Conservation (phyloP, 2,888 invertebrate genomes). For the Hipparchia sbordonii region DNA sequence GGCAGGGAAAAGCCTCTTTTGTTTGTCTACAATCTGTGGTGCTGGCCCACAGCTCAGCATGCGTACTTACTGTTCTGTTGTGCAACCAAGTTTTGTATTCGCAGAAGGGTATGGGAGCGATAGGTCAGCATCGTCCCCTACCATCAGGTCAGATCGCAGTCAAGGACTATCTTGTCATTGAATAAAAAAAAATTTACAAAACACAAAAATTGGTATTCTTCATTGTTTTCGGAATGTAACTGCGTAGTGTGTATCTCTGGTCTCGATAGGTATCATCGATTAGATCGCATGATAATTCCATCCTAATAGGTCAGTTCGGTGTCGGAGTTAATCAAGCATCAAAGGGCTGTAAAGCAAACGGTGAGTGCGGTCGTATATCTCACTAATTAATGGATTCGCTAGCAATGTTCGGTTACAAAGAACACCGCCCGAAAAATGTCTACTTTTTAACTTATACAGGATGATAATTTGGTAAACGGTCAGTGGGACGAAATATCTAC, state of each 20-base stretch:
- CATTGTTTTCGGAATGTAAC: too few species aligned
- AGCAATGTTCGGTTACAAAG: conserved; percentile 73
- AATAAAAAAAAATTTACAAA: too few species aligned
- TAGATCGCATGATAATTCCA: conserved; percentile 72
- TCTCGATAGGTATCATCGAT: conserved; percentile 54
- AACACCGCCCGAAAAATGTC: conserved; percentile 64
- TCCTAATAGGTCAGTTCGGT: conserved; percentile 78
- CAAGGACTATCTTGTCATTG: too few species aligned
- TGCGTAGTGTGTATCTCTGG: conserved; percentile 8
- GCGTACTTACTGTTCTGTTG: too few species aligned
- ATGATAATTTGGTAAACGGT: background rate
- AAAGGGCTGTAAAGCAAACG: conserved; percentile 76
- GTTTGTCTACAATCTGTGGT: too few species aligned
- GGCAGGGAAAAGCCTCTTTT: too few species aligned
- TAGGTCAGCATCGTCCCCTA: too few species aligned
- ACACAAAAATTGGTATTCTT: too few species aligned
- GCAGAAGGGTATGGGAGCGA: too few species aligned
- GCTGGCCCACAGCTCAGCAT: too few species aligned
- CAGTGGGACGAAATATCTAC: background rate
- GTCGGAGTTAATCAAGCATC: conserved; percentile 81
- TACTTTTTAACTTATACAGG: conserved; percentile 20
- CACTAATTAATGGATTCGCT: conserved; percentile 80
- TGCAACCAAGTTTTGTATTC: too few species aligned
- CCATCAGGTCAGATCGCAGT: too few species aligned
- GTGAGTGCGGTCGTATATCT: conserved; percentile 75